A percentile compares a stretch with the other conserved stretches of the same genome.
These are phyloP conservation scores for Cheilosia variabilis DNA, from an alignment of 2,888 invertebrate species.

Conservation along the genomic window DNA sequence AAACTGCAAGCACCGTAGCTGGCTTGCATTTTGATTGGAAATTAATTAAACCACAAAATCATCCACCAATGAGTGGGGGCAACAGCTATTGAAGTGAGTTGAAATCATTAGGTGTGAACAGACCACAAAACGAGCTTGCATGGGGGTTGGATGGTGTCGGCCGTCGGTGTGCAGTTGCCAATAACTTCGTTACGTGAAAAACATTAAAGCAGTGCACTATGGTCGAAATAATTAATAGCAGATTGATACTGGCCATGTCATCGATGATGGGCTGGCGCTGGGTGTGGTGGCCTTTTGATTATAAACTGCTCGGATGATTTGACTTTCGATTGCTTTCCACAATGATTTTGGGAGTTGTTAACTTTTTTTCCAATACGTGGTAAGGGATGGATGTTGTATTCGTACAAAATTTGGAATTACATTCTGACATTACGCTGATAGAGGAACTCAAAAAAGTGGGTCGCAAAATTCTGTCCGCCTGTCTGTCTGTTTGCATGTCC, in stretches of 20 bases:
- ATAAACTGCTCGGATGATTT: slow-evolving; percentile 8
- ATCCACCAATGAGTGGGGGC: slow-evolving; percentile 31
- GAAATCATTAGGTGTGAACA: slow-evolving; percentile 47
- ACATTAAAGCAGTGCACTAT: slow-evolving; percentile 37
- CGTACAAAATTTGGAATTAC: no score
- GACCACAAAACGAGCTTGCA: slow-evolving; percentile 24
- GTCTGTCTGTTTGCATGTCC: no score
- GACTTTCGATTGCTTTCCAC: slow-evolving; percentile 21
- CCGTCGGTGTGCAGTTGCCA: not conserved
- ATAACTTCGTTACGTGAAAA: slow-evolving; percentile 10
- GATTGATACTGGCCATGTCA: slow-evolving; percentile 44
- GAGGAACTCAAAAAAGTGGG: no score
- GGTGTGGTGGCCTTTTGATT: slow-evolving; percentile 9
- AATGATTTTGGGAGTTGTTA: not conserved
- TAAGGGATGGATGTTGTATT: no score
- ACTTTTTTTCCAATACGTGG: no score
- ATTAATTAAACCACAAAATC: slow-evolving; percentile 57
- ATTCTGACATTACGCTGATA: no score
- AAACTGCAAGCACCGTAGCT: not conserved
- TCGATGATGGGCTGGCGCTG: not conserved
- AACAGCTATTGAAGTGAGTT: slow-evolving; percentile 2
- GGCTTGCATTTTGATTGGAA: slow-evolving; percentile 50
- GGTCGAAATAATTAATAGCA: slow-evolving; percentile 45
- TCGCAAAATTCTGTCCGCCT: no score
- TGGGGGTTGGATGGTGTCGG: not conserved